Evolutionary conservation across 2,113 vertebrate species (phyloP), one percentile per base, ranked within the genome.

Genomic region (Lampris megalopsis): DNA sequence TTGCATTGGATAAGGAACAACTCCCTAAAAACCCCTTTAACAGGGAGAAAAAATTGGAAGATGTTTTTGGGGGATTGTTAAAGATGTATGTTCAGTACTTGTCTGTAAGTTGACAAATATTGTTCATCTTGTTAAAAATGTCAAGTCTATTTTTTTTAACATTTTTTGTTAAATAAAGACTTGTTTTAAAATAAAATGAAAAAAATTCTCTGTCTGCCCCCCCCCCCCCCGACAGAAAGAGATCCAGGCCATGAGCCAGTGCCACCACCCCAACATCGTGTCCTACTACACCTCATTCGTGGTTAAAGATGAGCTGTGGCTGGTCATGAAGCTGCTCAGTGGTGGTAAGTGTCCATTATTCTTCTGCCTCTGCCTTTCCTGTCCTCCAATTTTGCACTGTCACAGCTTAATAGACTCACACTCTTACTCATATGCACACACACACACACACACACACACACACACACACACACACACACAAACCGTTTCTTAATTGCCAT

Each of bases 251-350:
- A 99, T 99, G 98, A 99, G 98, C 88, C 98, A 99, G 89, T 99
- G 98, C 89, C 96, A 99, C 89, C 98, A 99, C 81, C 97, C 97
- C 77, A 99, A 99, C 87, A 98, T 99, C 40, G 98, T 99, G 79
- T 97, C 97, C 75, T 99, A 99, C 92, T 98, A 98, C 91, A 99
- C 98, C 0, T 99, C 98, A 0, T 99, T 99, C 5, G 97, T 99
- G 83, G 97, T 99, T 59, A 99, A 98, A 91, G 98, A 99, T 80
- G 98, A 99, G 88, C 96, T 99, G 68, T 99, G 98, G 98, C 94
- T 99, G 79, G 97, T 99, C 85, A 99, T 99, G 97, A 97, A 96
- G 93, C 94, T 99, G 80, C 95, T 99, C 54, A 96, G 98, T 71
- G 97, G 97, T 74, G 97, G 98, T 98, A 90, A 90, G 93, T 90